Conservation (phyloP, 1,140 invertebrate genomes). For the Bombus waltoni region DNA sequence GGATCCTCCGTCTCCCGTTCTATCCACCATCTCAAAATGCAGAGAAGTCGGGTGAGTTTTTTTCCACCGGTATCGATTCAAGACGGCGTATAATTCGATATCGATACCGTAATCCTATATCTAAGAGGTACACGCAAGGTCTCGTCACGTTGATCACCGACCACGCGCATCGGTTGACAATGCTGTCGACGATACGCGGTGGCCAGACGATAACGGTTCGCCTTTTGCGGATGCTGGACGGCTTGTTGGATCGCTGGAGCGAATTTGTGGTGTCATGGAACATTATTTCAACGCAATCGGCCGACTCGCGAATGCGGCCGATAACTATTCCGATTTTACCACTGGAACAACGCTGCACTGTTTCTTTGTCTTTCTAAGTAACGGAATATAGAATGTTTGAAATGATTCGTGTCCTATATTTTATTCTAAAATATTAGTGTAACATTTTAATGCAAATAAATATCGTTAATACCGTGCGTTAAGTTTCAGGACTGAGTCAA, state of each 20-base stretch:
- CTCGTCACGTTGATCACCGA: constrained; percentile 63
- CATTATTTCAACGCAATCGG: constrained; percentile 45
- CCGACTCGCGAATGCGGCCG: not conserved
- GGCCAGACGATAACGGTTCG: constrained; percentile 35
- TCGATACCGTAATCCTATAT: constrained; percentile 80
- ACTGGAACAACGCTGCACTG: not conserved
- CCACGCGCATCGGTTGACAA: constrained; percentile 59
- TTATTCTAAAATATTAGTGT: no score
- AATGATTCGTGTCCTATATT: not conserved
- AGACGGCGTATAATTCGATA: constrained; percentile 83
- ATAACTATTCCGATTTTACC: not conserved
- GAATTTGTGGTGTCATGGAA: constrained; percentile 48
- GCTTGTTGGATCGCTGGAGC: constrained; percentile 23
- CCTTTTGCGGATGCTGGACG: constrained; percentile 36
- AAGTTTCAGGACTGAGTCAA: no score
- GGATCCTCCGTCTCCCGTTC: not conserved
- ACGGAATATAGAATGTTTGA: not conserved
- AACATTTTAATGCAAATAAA: no score
- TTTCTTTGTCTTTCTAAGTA: not conserved
- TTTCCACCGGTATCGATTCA: constrained; percentile 78
- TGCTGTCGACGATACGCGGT: constrained; percentile 10
- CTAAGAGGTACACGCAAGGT: constrained; percentile 75
- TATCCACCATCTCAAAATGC: constrained; percentile 5
- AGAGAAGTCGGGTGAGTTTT: constrained; percentile 41
- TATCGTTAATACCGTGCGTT: no score